Percentiles rank a stretch among this genome's conserved stretches.
Evolutionary conservation across 1,140 invertebrate species (phyloP).

Genomic region (Holcopasites calliopsidis): DNA sequence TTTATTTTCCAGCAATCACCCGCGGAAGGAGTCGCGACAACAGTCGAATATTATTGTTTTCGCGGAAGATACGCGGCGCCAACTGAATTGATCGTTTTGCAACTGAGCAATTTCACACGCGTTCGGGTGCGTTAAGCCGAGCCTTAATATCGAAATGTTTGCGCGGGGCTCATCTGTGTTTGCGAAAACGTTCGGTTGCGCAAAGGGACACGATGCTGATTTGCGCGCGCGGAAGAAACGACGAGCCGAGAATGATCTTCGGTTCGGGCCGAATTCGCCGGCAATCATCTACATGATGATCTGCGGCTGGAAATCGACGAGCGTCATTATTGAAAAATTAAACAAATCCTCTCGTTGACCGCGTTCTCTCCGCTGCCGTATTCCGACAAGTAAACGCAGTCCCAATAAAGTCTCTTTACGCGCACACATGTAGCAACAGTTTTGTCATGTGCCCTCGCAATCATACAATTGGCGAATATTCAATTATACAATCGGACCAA

Average conservation of each 20-base stretch:
- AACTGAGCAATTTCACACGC: neutral
- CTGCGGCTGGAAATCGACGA: constrained; percentile 7
- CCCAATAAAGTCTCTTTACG: constrained; percentile 40
- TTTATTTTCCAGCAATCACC: neutral
- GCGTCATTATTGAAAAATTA: constrained; percentile 45
- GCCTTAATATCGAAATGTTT: constrained; percentile 17
- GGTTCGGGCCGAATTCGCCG: neutral
- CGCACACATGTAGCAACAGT: constrained; percentile 58
- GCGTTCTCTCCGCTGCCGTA: constrained; percentile 24
- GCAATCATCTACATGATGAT: neutral
- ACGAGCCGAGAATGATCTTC: too few relatives aligned
- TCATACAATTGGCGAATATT: constrained; percentile 79
- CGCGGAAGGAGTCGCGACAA: neutral
- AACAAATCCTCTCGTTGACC: constrained; percentile 43
- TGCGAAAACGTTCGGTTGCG: neutral
- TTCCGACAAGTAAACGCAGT: constrained; percentile 43
- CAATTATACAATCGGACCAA: constrained; percentile 78
- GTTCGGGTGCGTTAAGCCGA: too few relatives aligned
- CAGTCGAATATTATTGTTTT: constrained; percentile 25
- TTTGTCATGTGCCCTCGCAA: constrained; percentile 75
- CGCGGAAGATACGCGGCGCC: constrained; percentile 17
- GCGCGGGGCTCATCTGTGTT: constrained; percentile 11
- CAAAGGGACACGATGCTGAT: neutral
- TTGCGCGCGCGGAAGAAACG: neutral
- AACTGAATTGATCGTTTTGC: constrained; percentile 14